Evolutionary conservation across 2,888 invertebrate genomes (phyloP).

Genomic region (Drosophila quinaria): DNA sequence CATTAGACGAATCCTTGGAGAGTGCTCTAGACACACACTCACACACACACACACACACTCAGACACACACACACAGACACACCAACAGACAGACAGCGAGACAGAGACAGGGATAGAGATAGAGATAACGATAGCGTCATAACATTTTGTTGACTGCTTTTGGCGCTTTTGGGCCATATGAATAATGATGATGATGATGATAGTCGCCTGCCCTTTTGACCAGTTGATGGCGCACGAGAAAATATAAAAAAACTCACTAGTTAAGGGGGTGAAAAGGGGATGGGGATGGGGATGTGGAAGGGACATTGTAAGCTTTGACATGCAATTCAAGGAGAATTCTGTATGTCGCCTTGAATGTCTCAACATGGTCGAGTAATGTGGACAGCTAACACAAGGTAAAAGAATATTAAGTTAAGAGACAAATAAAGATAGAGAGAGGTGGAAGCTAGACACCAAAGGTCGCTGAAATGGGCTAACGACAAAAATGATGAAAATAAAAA

Average conservation of each 20-base stretch:
- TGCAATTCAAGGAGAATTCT: slow-evolving; percentile 15
- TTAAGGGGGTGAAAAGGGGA: not conserved
- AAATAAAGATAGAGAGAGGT: not conserved
- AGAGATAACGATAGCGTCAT: slow-evolving; percentile 20
- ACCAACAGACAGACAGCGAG: not conserved
- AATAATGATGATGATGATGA: slow-evolving; percentile 54
- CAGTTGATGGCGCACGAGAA: slow-evolving; percentile 4
- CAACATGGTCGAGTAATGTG: slow-evolving; percentile 1
- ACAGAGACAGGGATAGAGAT: not conserved
- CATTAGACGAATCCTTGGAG: slow-evolving; percentile 77
- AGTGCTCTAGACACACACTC: slow-evolving; percentile 38
- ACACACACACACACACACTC: slow-evolving; percentile 1
- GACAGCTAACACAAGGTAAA: not conserved
- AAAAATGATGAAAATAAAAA: not conserved
- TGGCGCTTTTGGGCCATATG: slow-evolving; percentile 59
- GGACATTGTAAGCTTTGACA: slow-evolving; percentile 23
- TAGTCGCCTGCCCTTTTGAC: slow-evolving; percentile 50
- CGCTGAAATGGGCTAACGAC: not conserved
- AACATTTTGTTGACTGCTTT: slow-evolving; percentile 36
- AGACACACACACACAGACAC: not conserved
- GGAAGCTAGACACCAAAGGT: not conserved
- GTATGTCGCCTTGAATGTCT: slow-evolving; percentile 8
- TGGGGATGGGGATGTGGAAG: not conserved
- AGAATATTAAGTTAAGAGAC: not conserved
- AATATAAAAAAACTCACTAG: not conserved